These are phyloP conservation scores for Trematocara nigrifrons DNA, from an alignment of 2,113 vertebrate genomes.

Conservation along the genomic window DNA sequence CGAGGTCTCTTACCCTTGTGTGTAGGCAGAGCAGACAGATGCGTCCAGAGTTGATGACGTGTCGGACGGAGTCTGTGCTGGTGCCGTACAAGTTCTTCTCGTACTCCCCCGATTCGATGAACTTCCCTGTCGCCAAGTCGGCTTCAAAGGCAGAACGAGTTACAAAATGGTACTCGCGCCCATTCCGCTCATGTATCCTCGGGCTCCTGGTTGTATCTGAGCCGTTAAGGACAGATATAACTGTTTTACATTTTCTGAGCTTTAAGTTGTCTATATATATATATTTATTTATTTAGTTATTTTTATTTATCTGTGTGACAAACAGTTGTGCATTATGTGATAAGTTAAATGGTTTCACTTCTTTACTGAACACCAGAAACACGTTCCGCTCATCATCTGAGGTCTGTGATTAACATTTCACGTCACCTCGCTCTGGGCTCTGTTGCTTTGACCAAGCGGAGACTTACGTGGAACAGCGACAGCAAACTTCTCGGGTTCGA, in stretches of 20 bases:
- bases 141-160: slow-evolving; percentile 83
- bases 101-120: slow-evolving; percentile 91
- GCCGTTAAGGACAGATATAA: background rate
- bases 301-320: background rate
- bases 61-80: slow-evolving; percentile 87
- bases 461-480: slow-evolving; percentile 88
- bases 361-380: background rate
- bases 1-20: slow-evolving; percentile 79
- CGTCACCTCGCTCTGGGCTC: too few relatives aligned
- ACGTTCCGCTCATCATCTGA: background rate
- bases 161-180: slow-evolving; percentile 91
- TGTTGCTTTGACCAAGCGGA: background rate
- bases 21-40: slow-evolving; percentile 90
- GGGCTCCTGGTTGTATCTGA: slow-evolving; percentile 88
- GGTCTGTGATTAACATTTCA: background rate
- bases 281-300: background rate
- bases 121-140: slow-evolving; percentile 84
- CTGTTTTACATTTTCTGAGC: background rate
- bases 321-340: background rate
- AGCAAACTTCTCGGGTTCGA: slow-evolving; percentile 84
- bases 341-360: background rate
- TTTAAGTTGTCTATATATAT: background rate
- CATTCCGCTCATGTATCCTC: slow-evolving; percentile 84
- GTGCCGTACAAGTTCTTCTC: slow-evolving; percentile 95
- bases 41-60: slow-evolving; percentile 89